A percentile compares a stretch with the other conserved stretches of the same genome.
Conservation (phyloP, 2,888 invertebrate species). For the Parelbella ahira region DNA sequence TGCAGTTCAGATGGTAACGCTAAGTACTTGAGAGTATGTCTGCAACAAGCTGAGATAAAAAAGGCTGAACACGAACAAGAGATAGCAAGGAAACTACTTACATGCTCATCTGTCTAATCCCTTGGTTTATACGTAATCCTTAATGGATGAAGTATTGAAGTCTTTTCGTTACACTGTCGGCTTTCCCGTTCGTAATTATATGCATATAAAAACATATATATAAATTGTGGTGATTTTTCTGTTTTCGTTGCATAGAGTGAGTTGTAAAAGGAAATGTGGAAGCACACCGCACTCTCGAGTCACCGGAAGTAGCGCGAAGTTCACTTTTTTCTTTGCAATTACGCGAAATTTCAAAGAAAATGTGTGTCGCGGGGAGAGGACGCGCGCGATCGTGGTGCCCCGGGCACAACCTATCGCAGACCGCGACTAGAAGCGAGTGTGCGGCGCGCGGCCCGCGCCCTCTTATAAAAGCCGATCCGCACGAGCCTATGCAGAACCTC, state of each 20-base stretch:
- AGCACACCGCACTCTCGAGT: slow-evolving; percentile 67
- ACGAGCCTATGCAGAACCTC: slow-evolving; percentile 35
- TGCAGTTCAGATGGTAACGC: too few species aligned
- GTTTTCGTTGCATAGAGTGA: slow-evolving; percentile 37
- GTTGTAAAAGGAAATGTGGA: slow-evolving; percentile 42
- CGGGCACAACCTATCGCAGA: slow-evolving; percentile 75
- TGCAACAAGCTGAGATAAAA: neutral
- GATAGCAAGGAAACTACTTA: slow-evolving; percentile 27
- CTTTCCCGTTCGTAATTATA: slow-evolving; percentile 55
- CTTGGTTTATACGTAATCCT: slow-evolving; percentile 64
- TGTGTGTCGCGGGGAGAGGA: slow-evolving; percentile 50
- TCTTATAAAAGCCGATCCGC: slow-evolving; percentile 48
- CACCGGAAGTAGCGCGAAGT: slow-evolving; percentile 60
- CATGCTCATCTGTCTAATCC: slow-evolving; percentile 45
- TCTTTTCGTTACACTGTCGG: slow-evolving; percentile 60
- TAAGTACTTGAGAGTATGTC: neutral
- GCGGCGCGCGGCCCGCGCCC: slow-evolving; percentile 51
- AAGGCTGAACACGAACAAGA: slow-evolving; percentile 3
- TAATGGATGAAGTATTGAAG: slow-evolving; percentile 62
- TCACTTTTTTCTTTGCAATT: slow-evolving; percentile 78
- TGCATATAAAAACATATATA: too few species aligned
- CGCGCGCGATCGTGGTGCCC: slow-evolving; percentile 74
- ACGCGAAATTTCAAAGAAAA: slow-evolving; percentile 78
- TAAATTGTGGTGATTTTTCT: slow-evolving; percentile 34
- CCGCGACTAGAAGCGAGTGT: slow-evolving; percentile 66